Percentiles rank a stretch among this genome's conserved stretches.
These are phyloP conservation scores for Helobdella robusta DNA, from an alignment of 2,888 invertebrate genomes.

Conservation along the genomic window DNA sequence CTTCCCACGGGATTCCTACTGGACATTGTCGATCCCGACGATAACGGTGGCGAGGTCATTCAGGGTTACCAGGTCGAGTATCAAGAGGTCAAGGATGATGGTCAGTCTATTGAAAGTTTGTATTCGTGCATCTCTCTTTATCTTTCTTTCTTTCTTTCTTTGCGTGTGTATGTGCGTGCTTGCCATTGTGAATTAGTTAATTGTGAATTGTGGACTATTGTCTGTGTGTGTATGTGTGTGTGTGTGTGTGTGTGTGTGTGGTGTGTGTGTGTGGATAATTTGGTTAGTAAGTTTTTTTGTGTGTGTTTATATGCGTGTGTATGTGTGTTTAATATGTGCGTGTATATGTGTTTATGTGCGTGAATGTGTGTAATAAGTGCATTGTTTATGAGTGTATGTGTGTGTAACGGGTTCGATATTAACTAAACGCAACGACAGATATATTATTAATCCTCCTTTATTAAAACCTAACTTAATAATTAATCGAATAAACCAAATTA, in stretches of 20 bases:
- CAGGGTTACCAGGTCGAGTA: constrained; percentile 32
- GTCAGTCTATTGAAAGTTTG: background rate
- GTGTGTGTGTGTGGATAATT: no score
- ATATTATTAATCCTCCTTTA: no score
- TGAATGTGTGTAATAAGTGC: no score
- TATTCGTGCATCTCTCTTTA: background rate
- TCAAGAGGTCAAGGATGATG: background rate
- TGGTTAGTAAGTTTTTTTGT: no score
- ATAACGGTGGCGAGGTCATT: constrained; percentile 32
- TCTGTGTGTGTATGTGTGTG: background rate
- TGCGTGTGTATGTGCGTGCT: background rate
- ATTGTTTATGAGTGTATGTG: background rate
- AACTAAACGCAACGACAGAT: no score
- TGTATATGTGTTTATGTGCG: no score
- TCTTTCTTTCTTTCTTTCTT: constrained; percentile 8
- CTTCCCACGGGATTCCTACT: constrained; percentile 31
- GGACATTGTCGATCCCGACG: constrained; percentile 27
- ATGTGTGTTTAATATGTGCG: no score
- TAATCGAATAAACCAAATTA: no score
- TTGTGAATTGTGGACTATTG: background rate
- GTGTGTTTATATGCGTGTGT: no score
- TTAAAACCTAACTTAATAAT: no score
- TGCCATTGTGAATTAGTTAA: background rate
- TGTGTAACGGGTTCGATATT: no score
- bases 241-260: constrained; percentile 8